A percentile compares a stretch with the other conserved stretches of the same genome.
Evolutionary conservation across 1,140 invertebrate species (phyloP).

Genomic region (Drosophila novamexicana): DNA sequence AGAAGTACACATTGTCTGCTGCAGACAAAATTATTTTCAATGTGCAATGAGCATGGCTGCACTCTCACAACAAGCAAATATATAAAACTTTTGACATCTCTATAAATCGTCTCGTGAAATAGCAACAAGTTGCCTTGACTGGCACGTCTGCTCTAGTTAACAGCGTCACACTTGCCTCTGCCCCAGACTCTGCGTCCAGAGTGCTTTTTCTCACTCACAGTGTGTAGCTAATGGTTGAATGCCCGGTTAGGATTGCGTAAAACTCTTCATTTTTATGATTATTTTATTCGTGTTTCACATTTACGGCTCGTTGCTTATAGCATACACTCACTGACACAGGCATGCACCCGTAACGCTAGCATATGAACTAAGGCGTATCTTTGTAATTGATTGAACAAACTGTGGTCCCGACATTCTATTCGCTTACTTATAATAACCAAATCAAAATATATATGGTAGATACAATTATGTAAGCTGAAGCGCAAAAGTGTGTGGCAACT

Average conservation of each 20-base stretch:
- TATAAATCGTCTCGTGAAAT: conserved; percentile 43
- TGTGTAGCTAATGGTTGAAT: conserved; percentile 29
- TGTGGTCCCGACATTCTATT: conserved; percentile 38
- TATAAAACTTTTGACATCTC: conserved; percentile 51
- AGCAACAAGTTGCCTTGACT: conserved; percentile 37
- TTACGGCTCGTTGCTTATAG: conserved; percentile 56
- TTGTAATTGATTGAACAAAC: conserved; percentile 51
- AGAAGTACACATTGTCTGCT: conserved; percentile 42
- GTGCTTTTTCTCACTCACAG: conserved; percentile 49
- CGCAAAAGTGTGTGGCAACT: conserved; percentile 10
- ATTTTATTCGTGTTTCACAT: conserved; percentile 71
- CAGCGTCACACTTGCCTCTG: conserved; percentile 58
- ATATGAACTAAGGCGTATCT: conserved; percentile 12
- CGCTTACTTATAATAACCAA: conserved; percentile 11
- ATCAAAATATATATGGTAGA: conserved; percentile 14
- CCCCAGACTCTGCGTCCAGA: conserved; percentile 22
- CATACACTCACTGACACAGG: conserved; percentile 12
- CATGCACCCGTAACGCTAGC: conserved; percentile 14
- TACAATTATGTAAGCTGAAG: conserved; percentile 9
- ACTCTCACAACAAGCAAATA: conserved; percentile 40
- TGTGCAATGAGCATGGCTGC: conserved; percentile 51
- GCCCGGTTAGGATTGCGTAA: conserved; percentile 60
- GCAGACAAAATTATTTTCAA: conserved; percentile 51
- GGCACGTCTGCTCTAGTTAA: conserved; percentile 68
- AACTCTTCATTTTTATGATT: conserved; percentile 68